A percentile compares a stretch with the other conserved stretches of the same genome.
These are phyloP conservation scores for Punctoribates punctum DNA, from an alignment of 2,888 invertebrate species.

Conservation along the genomic window DNA sequence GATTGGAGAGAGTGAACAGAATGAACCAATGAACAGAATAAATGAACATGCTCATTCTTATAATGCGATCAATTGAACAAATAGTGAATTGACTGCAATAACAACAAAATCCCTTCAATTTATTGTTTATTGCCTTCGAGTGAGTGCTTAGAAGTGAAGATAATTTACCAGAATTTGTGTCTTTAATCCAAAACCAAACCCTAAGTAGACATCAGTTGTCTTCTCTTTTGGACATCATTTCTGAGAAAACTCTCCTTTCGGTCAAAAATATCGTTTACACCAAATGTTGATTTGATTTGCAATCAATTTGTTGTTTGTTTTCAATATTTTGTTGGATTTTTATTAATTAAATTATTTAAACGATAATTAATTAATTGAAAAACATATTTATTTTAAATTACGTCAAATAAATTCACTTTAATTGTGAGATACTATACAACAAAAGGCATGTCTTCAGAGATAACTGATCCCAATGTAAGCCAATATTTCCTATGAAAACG, in stretches of 20 bases:
- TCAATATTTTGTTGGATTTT: not conserved
- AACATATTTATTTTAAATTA: not conserved
- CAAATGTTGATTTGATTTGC: not conserved
- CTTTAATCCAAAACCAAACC: too few relatives aligned
- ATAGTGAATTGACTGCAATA: not conserved
- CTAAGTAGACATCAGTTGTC: too few relatives aligned
- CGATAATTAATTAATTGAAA: not conserved
- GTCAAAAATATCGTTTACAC: not conserved
- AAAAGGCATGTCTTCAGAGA: not conserved
- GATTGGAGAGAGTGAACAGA: too few relatives aligned
- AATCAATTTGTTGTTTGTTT: not conserved
- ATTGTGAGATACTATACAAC: not conserved
- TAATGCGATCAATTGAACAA: not conserved
- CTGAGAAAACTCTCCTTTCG: not conserved
- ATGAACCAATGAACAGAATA: too few relatives aligned
- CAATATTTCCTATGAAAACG: not conserved
- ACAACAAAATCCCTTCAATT: conserved; percentile 7
- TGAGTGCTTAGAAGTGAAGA: not conserved
- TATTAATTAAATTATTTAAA: not conserved
- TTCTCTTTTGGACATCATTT: too few relatives aligned
- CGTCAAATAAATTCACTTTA: not conserved
- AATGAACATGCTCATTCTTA: not conserved
- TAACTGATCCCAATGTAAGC: conserved; percentile 7
- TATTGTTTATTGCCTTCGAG: not conserved
- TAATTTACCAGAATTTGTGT: too few relatives aligned